A percentile compares a stretch with the other conserved stretches of the same genome.
Conservation (phyloP, 1,140 invertebrate genomes). For the Panagrolaimus sp. region DNA sequence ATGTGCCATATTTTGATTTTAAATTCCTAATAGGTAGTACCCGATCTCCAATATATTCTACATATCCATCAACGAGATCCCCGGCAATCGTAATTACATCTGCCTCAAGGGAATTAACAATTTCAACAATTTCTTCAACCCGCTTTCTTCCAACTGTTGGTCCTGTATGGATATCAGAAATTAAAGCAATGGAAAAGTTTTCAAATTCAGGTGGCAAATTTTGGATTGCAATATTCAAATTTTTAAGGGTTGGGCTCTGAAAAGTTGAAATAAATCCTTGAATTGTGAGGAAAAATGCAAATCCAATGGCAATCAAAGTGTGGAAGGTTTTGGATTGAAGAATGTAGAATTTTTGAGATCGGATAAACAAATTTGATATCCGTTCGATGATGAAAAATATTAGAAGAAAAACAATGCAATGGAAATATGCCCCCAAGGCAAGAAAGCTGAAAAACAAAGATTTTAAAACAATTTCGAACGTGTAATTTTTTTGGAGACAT, state of each 20-base stretch:
- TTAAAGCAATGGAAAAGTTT: constrained; percentile 39
- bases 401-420: too few species aligned
- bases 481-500: too few species aligned
- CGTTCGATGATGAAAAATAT: too few species aligned
- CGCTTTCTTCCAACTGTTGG: constrained; percentile 35
- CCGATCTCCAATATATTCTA: constrained; percentile 26
- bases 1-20: constrained; percentile 41
- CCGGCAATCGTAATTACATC: constrained; percentile 38
- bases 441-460: too few species aligned
- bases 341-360: too few species aligned
- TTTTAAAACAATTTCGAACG: too few species aligned
- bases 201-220: constrained; percentile 33
- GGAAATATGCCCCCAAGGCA: too few species aligned
- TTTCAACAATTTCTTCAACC: constrained; percentile 37
- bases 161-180: constrained; percentile 48
- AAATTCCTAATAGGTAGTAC: constrained; percentile 31
- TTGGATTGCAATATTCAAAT: constrained; percentile 22
- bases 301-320: too few species aligned
- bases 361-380: too few species aligned
- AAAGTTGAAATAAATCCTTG: too few species aligned
- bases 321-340: too few species aligned
- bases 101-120: constrained; percentile 31
- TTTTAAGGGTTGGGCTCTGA: not conserved
- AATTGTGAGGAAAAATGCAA: too few species aligned
- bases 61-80: constrained; percentile 42